Evolutionary conservation across 1,140 invertebrate species (phyloP).

Genomic region (Acromyrmex heyeri): DNA sequence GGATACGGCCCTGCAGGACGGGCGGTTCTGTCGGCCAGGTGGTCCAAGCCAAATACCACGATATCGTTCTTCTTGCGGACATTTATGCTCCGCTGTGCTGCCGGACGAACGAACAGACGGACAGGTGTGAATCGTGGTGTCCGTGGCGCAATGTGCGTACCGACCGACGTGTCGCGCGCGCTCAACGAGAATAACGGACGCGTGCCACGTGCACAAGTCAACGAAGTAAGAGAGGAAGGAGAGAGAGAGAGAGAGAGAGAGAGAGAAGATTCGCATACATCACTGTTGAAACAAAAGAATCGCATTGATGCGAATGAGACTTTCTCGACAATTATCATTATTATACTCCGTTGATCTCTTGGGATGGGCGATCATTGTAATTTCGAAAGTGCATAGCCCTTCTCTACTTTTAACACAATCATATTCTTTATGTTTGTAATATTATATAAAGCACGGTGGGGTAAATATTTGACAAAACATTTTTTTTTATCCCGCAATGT

Average conservation of each 20-base stretch:
- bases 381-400: conserved; percentile 41
- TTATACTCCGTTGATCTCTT: not conserved
- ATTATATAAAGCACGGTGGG: not conserved
- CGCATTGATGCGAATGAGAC: not conserved
- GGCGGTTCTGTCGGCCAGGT: conserved; percentile 48
- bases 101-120: conserved; percentile 31
- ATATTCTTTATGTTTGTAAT: not conserved
- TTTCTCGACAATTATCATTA: conserved; percentile 38
- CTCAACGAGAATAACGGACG: conserved; percentile 53
- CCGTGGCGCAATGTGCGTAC: conserved; percentile 61
- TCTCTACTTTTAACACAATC: not conserved
- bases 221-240: not conserved
- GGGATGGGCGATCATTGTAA: conserved; percentile 11
- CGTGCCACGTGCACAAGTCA: conserved; percentile 45
- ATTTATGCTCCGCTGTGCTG: conserved; percentile 46
- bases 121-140: conserved; percentile 61
- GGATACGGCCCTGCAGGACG: conserved; percentile 44
- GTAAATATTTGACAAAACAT: not conserved
- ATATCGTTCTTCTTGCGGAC: conserved; percentile 63
- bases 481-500: not conserved
- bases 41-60: conserved; percentile 52
- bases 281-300: conserved; percentile 42
- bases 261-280: conserved; percentile 8
- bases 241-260: not conserved
- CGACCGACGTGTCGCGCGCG: conserved; percentile 58